Base-by-base conservation (phyloP, 1,140 invertebrate species). In the Aphelenchoides besseyi region DNA sequence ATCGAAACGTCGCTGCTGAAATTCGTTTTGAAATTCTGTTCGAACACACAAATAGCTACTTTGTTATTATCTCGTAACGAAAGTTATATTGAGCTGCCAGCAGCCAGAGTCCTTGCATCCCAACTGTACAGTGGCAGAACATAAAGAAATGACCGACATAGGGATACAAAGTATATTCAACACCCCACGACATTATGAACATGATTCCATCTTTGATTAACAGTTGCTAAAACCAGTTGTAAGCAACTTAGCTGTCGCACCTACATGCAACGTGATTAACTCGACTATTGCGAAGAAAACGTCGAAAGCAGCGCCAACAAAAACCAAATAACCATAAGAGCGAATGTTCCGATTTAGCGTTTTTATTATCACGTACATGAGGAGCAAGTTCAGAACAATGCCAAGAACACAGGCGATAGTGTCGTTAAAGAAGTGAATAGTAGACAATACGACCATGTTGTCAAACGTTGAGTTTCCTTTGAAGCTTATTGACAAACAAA, bases 11-110 rank as follows among this genome's bases (percentile, higher is more conserved):
- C n/a, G 59, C n/a, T n/a, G 2, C 48, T 52, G 48, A 52, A 52
- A 52, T 2, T 2, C n/a, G 2, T 52, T 1, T 52, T 52, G 48
- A 52, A 52, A 1, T 52, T n/a, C 23, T 52, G n/a, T 52, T 1
- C 16, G 2, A 1, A 2, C 48, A 52, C n/a, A 52, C n/a, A 52
- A 52, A 23, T n/a, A 52, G 1, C 48, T 2, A 52, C 48, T 61
- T 61, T 36, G 59, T 61, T n/a, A 61, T 61, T 2, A 61, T 61
- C 59, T 18, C 59, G 30, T 61, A 61, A n/a, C 59, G 59, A 61
- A 18, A 61, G 2, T 30, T 16, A 36, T 61, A 61, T 2, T 23
- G 23, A 48, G 23, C 41, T 29, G 59, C 16, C 2, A 61, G 30
- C 18, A 61, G n/a, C 59, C 59, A 61, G 16, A 61, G 30, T 30